A percentile compares a stretch with the other conserved stretches of the same genome.
These are phyloP conservation scores for Microcebus tavaratra DNA, from an alignment of 2,113 vertebrate genomes.

Conservation along the genomic window DNA sequence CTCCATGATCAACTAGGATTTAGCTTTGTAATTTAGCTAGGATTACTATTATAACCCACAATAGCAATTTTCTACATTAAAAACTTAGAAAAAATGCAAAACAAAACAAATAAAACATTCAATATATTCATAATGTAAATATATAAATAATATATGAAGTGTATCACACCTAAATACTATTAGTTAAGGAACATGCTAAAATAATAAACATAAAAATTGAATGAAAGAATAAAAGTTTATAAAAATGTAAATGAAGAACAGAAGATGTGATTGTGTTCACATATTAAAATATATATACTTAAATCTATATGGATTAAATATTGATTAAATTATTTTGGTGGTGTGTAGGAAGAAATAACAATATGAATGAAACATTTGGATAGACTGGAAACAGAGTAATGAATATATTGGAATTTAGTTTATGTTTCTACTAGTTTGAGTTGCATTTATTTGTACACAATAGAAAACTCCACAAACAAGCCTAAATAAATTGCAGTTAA, in stretches of 20 bases:
- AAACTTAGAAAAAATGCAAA: background rate
- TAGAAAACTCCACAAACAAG: background rate
- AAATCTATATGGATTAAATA: background rate
- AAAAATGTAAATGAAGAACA: background rate
- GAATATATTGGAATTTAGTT: background rate
- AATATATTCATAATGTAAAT: background rate
- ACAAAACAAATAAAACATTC: background rate
- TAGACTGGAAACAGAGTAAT: background rate
- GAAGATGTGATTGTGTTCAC: background rate
- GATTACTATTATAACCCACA: background rate
- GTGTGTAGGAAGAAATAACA: background rate
- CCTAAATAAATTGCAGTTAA: accelerated
- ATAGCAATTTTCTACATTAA: background rate
- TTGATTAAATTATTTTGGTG: background rate
- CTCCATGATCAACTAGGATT: background rate
- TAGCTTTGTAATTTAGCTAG: background rate
- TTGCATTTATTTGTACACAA: background rate
- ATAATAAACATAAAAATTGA: background rate
- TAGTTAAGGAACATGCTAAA: background rate
- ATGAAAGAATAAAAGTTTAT: background rate
- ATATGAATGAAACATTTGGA: background rate
- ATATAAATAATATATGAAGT: background rate
- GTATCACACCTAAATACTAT: background rate
- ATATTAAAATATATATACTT: background rate
- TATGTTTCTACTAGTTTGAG: background rate